Evolutionary conservation across 2,888 invertebrate genomes (phyloP).

Genomic region (Drosophila diplacantha): DNA sequence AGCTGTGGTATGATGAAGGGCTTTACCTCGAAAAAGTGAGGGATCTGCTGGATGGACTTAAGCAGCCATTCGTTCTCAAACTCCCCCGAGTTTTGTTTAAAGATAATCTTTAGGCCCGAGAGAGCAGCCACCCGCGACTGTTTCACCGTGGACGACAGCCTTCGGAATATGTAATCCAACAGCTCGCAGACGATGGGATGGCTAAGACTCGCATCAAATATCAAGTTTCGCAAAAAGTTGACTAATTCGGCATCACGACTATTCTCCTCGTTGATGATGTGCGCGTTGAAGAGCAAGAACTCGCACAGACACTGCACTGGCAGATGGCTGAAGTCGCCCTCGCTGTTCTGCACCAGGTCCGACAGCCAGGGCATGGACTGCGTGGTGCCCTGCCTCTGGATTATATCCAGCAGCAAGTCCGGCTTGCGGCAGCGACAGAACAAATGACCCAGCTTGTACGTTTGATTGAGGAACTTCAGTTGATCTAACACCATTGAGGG

Average conservation of each 20-base stretch:
- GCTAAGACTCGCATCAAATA: constrained; percentile 79
- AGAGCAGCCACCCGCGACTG: constrained; percentile 87
- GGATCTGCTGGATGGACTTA: constrained; percentile 84
- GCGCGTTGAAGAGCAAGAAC: constrained; percentile 87
- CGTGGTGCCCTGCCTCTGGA: constrained; percentile 91
- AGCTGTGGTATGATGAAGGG: constrained; percentile 85
- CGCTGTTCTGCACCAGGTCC: constrained; percentile 93
- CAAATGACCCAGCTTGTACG: constrained; percentile 90
- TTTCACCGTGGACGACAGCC: constrained; percentile 89
- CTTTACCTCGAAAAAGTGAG: constrained; percentile 86
- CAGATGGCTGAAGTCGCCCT: constrained; percentile 86
- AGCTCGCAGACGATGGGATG: constrained; percentile 85
- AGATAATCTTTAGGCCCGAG: constrained; percentile 84
- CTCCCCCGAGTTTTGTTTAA: constrained; percentile 77
- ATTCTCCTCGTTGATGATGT: constrained; percentile 83
- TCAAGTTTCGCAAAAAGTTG: constrained; percentile 80
- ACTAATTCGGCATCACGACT: constrained; percentile 85
- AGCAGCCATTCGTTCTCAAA: constrained; percentile 81
- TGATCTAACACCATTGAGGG: constrained; percentile 88
- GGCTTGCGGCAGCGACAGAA: constrained; percentile 93
- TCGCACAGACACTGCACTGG: constrained; percentile 99
- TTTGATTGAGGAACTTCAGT: constrained; percentile 86
- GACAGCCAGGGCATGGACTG: constrained; percentile 99
- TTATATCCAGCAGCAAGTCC: constrained; percentile 94
- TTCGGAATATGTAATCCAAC: constrained; percentile 91